Conservation (phyloP, 2,113 vertebrate species). For the Albula glossodonta region DNA sequence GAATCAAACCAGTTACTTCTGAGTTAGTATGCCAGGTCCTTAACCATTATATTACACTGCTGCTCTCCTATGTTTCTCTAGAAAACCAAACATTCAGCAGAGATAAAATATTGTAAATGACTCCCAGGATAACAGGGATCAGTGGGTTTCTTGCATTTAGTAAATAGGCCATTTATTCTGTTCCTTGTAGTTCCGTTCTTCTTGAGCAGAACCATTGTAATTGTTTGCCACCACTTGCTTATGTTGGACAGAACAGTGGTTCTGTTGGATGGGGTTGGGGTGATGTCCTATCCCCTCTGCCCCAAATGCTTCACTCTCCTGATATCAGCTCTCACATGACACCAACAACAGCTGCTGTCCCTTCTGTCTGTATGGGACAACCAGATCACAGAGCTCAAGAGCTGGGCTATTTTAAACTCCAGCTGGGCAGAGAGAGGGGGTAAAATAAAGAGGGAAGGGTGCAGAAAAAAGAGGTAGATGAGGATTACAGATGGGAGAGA, state of each 20-base stretch:
- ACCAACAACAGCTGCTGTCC: constrained; percentile 45
- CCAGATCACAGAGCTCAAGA: not conserved
- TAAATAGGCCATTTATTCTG: too few relatives aligned
- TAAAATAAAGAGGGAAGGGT: not conserved
- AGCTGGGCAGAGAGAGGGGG: constrained; percentile 10
- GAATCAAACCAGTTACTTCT: too few relatives aligned
- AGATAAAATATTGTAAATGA: too few relatives aligned
- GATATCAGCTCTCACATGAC: constrained; percentile 34
- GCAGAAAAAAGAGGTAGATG: too few relatives aligned
- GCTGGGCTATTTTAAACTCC: constrained; percentile 42
- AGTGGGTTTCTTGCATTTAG: too few relatives aligned
- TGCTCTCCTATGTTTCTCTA: too few relatives aligned
- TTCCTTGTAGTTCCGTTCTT: not conserved
- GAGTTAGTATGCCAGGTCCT: too few relatives aligned
- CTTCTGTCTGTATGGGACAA: constrained; percentile 6
- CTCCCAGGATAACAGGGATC: too few relatives aligned
- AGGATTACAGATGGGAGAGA: not conserved
- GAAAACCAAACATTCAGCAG: too few relatives aligned
- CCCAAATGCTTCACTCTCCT: not conserved
- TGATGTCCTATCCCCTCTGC: not conserved
- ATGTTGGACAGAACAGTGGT: not conserved
- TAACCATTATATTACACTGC: too few relatives aligned
- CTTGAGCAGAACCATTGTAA: not conserved
- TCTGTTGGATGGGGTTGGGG: not conserved
- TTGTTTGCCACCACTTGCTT: not conserved